Conservation (phyloP, 2,888 invertebrate genomes). For the Sphaerophoria taeniata region DNA sequence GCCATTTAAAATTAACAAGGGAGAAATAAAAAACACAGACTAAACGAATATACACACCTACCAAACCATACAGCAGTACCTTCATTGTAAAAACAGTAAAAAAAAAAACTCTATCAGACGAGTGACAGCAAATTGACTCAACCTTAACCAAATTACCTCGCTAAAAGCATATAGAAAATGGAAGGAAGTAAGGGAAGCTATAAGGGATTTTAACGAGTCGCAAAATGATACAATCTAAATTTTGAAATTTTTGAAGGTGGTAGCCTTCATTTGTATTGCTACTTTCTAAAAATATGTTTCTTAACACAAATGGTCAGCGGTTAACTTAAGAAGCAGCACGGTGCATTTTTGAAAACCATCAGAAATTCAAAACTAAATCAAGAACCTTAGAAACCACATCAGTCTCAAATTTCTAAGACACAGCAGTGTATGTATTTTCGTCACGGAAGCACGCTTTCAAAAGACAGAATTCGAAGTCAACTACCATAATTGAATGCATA, state of each 20-base stretch:
- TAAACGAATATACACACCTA: background rate
- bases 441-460: slow-evolving; percentile 38
- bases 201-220: slow-evolving; percentile 60
- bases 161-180: slow-evolving; percentile 67
- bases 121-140: slow-evolving; percentile 69
- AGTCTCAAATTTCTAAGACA: no score
- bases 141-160: slow-evolving; percentile 71
- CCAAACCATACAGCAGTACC: background rate
- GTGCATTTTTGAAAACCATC: no score
- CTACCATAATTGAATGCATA: slow-evolving; percentile 47
- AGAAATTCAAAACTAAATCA: no score
- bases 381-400: no score
- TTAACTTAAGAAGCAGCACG: no score
- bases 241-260: slow-evolving; percentile 53
- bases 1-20: background rate
- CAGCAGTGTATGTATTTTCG: slow-evolving; percentile 52
- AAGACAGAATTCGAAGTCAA: slow-evolving; percentile 35
- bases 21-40: background rate
- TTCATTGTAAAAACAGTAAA: slow-evolving; percentile 32
- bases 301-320: no score
- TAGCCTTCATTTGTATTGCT: no score
- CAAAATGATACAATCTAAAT: slow-evolving; percentile 65
- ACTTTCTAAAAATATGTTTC: no score
- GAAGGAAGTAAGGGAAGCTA: slow-evolving; percentile 50
- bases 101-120: slow-evolving; percentile 70